phyloP scores from a whole-genome alignment of 2,888 invertebrate genomes.

The Euphydryas editha region DNA sequence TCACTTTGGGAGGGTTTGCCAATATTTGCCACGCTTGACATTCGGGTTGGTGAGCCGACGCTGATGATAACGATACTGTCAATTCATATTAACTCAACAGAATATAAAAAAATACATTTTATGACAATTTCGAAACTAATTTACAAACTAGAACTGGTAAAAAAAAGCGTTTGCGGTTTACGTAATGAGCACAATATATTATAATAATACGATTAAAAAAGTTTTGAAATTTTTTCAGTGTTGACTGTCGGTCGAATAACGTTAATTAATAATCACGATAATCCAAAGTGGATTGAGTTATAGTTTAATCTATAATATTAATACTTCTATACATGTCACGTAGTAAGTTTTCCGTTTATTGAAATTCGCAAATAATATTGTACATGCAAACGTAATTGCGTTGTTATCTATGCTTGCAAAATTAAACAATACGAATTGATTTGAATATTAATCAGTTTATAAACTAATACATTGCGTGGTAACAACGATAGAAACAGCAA shows the following conservation, averaged over 20 bases:
- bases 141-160: not conserved
- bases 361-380: slow-evolving; percentile 17
- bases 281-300: not conserved
- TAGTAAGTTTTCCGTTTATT: slow-evolving; percentile 5
- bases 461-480: not conserved
- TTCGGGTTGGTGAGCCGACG: no score
- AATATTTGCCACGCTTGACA: no score
- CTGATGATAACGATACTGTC: no score
- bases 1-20: no score
- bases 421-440: slow-evolving; percentile 20
- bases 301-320: not conserved
- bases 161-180: not conserved
- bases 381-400: slow-evolving; percentile 15
- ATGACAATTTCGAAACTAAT: no score
- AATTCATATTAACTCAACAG: no score
- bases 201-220: no score
- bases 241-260: not conserved
- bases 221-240: no score
- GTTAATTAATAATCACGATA: not conserved
- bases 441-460: slow-evolving; percentile 24
- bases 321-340: not conserved
- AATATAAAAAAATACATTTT: no score
- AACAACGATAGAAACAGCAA: not conserved
- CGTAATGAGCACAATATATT: no score
- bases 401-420: slow-evolving; percentile 27